Percentiles rank a stretch among this genome's conserved stretches.
Evolutionary conservation across 2,797 vertebrate genomes (phyloP).

Genomic region (Mallotus villosus): DNA sequence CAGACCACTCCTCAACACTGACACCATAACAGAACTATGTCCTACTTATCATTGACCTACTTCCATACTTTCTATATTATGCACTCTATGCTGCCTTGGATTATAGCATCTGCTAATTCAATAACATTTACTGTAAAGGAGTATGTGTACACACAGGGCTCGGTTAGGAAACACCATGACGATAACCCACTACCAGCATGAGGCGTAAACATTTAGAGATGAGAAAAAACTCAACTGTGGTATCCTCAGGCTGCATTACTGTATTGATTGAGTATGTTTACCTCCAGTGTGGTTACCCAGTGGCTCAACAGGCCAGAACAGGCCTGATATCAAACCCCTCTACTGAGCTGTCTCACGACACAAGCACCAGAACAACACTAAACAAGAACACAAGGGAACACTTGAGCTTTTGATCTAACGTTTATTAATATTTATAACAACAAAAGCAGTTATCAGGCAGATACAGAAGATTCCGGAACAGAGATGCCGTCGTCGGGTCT

Average conservation of each 20-base stretch:
- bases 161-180: no score
- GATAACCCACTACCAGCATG: no score
- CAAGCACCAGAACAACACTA: neutral
- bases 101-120: no score
- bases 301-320: neutral
- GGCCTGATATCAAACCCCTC: neutral
- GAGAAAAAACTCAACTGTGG: neutral
- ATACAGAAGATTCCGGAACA: neutral
- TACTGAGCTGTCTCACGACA: neutral
- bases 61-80: no score
- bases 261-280: neutral
- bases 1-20: no score
- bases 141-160: no score
- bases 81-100: no score
- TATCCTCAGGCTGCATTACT: neutral
- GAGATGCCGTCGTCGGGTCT: conserved; percentile 3
- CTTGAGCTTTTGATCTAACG: neutral
- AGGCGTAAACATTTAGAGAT: neutral
- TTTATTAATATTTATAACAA: neutral
- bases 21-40: no score
- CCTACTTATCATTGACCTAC: no score
- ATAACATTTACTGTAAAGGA: no score
- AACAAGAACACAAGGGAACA: neutral
- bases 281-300: neutral
- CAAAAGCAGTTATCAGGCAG: neutral